Conservation (phyloP, 2,113 vertebrate genomes). For the Ammospiza caudacuta region DNA sequence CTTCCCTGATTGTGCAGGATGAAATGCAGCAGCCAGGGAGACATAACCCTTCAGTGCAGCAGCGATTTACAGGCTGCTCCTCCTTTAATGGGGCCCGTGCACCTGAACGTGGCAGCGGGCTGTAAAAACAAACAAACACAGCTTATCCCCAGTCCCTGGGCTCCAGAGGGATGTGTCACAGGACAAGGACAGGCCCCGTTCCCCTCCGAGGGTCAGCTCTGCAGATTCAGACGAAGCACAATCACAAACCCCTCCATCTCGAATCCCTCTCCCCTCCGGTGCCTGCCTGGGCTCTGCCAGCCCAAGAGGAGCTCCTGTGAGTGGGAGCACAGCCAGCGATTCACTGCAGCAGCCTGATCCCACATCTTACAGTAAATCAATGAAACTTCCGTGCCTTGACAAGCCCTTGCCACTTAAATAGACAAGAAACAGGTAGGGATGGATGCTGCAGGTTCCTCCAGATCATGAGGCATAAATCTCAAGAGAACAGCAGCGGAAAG, state of each 20-base stretch:
- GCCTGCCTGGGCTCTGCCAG: neutral
- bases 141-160: neutral
- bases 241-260: fast-evolving
- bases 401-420: neutral
- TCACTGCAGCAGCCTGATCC: neutral
- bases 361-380: neutral
- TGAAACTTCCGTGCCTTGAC: neutral
- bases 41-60: neutral
- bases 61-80: constrained; percentile 12
- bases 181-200: fast-evolving
- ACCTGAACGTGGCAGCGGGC: neutral
- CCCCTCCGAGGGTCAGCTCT: neutral
- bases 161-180: fast-evolving
- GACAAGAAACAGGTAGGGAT: neutral
- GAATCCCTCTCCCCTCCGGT: fast-evolving
- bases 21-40: constrained; percentile 15
- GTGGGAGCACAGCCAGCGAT: neutral
- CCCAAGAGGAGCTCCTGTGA: neutral
- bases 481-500: neutral
- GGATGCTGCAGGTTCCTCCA: neutral
- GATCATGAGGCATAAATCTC: constrained; percentile 2
- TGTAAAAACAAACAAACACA: neutral
- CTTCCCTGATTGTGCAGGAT: neutral
- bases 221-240: fast-evolving
- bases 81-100: neutral